Evolutionary conservation across 2,113 vertebrate species (phyloP), one percentile per base, ranked within the genome.

Genomic region (Indicator indicator): DNA sequence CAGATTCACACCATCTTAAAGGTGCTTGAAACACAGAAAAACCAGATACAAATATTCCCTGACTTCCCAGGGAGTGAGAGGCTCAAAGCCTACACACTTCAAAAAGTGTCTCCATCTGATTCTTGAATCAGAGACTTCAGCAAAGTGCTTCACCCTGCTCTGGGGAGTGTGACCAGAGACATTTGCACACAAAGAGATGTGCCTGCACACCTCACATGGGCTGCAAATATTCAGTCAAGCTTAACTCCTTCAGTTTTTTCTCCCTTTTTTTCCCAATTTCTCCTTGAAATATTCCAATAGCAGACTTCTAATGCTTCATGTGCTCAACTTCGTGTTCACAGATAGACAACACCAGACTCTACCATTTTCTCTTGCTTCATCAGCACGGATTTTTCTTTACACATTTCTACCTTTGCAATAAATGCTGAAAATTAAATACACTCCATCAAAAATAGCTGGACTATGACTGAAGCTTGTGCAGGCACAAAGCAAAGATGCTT

Each of bases 111-210:
- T 40, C 36, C 13, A 2, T 2, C 38, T 16, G 32, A 30, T n/a
- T 44, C 58, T 21, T 5, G 5, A 4, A 26, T 0, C 30, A 32
- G 72, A 68, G 73, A 52, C 40, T 40, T 60, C 38, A 54, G 75
- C 46, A 8, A 38, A 42, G 77, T 4, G 21, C 36, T 68, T 42
- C 28, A 0, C 64, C 11, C 26, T 6, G 67, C 90, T 32, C 38
- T 3, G 9, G 8, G 81, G 13, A 64, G 38, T 0, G 3, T 6
- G 42, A 30, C 27, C 36, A 2, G 2, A 0, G 76, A 0, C 14
- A 2, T 6, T 30, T 14, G 27, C 4, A 0, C 1, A 5, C 0
- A 21, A 6, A 54, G 70, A 20, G 2, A 4, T 0, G 5, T 3
- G 6, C 23, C 15, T 48, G n/a, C 11, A 7, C 19, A 14, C 67